A percentile compares a stretch with the other conserved stretches of the same genome.
Conservation (phyloP, 2,888 invertebrate species). For the Merodon equestris region DNA sequence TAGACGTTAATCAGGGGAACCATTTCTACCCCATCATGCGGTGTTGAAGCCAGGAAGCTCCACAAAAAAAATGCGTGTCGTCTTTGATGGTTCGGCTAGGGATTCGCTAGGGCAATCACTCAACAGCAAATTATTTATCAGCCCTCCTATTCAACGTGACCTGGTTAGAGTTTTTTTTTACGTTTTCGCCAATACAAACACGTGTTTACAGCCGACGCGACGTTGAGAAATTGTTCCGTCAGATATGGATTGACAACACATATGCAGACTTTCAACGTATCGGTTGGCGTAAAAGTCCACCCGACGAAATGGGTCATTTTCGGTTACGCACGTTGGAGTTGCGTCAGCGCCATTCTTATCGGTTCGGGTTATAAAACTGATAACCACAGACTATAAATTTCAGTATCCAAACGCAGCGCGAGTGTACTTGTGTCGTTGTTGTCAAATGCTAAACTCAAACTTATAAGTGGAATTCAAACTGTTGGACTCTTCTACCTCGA, state of each 20-base stretch:
- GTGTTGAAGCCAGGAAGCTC: conserved; percentile 25
- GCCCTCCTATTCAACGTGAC: too few relatives aligned
- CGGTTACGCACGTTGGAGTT: not conserved
- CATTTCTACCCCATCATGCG: conserved; percentile 20
- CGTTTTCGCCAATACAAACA: conserved; percentile 37
- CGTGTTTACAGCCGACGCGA: conserved; percentile 41
- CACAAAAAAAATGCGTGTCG: not conserved
- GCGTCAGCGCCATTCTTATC: not conserved
- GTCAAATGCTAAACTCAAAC: too few relatives aligned
- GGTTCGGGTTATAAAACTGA: not conserved
- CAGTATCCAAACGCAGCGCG: not conserved
- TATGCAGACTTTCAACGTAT: conserved; percentile 32
- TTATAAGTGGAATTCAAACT: conserved; percentile 9
- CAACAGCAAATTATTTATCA: conserved; percentile 15
- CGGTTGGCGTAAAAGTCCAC: conserved; percentile 15
- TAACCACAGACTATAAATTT: not conserved
- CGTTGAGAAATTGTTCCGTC: conserved; percentile 34
- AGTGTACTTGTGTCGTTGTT: too few relatives aligned
- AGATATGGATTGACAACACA: conserved; percentile 15
- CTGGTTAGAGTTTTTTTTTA: conserved; percentile 16
- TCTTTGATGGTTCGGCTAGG: too few relatives aligned
- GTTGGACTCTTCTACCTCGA: conserved; percentile 17
- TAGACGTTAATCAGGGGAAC: not conserved
- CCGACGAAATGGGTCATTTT: conserved; percentile 3
- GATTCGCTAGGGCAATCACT: too few relatives aligned